Percentiles rank a stretch among this genome's conserved stretches.
Conservation (phyloP, 2,888 invertebrate genomes). For the Eupithecia abbreviata region DNA sequence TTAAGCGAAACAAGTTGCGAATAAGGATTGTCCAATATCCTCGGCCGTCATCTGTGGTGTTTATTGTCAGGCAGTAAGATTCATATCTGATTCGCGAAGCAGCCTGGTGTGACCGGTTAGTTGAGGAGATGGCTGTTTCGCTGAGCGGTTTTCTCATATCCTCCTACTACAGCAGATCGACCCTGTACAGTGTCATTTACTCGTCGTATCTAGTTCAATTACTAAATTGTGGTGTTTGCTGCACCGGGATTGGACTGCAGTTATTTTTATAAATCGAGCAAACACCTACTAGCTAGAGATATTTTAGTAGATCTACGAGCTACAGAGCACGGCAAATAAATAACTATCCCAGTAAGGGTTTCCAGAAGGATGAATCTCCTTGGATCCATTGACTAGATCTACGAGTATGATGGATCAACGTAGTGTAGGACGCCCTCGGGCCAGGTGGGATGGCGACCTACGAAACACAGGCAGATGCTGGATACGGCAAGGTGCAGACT, state of each 20-base stretch:
- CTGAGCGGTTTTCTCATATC: conserved; percentile 8
- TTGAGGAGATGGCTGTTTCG: conserved; percentile 18
- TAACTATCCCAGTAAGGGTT: neutral
- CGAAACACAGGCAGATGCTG: too few species aligned
- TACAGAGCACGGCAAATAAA: neutral
- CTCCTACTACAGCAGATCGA: neutral
- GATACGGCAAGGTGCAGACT: too few species aligned
- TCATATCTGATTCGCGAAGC: conserved; percentile 18
- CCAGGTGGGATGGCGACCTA: too few species aligned
- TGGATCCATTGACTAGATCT: too few species aligned
- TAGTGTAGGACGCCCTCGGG: too few species aligned
- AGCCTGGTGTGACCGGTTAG: conserved; percentile 24
- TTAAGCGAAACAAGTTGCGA: conserved; percentile 26
- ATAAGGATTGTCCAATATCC: conserved; percentile 17
- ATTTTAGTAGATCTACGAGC: neutral
- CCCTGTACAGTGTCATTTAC: neutral
- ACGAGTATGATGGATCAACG: too few species aligned
- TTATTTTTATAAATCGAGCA: neutral
- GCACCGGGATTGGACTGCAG: neutral
- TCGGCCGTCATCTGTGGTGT: neutral
- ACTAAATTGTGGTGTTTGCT: neutral
- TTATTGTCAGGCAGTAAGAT: conserved; percentile 19
- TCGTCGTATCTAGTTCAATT: neutral
- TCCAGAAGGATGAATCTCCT: too few species aligned
- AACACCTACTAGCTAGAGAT: neutral